Evolutionary conservation across 2,888 invertebrate genomes (phyloP).

Genomic region (Pilophorus perplexus): DNA sequence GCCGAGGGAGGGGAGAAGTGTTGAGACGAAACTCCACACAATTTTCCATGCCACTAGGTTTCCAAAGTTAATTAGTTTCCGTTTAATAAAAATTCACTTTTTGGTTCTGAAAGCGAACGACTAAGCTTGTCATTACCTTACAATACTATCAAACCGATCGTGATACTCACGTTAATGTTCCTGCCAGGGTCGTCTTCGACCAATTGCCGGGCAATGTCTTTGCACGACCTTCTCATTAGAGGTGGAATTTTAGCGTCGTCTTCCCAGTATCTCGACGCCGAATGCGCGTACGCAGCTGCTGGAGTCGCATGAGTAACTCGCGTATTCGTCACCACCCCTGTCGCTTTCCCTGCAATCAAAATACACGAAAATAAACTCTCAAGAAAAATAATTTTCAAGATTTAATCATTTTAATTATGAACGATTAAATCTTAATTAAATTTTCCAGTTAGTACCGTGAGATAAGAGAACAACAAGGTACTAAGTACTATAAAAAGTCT

Average conservation of each 20-base stretch:
- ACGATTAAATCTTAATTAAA: neutral
- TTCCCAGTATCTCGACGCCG: slow-evolving; percentile 75
- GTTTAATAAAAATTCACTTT: too few species aligned
- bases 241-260: slow-evolving; percentile 74
- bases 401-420: neutral
- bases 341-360: slow-evolving; percentile 63
- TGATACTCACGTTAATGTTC: slow-evolving; percentile 66
- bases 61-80: too few species aligned
- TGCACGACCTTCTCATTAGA: slow-evolving; percentile 67
- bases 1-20: too few species aligned
- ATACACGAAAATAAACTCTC: too few species aligned
- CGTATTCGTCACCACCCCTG: slow-evolving; percentile 78
- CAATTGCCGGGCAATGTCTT: slow-evolving; percentile 74
- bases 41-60: too few species aligned
- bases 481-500: too few species aligned
- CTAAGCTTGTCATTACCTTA: too few species aligned
- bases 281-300: slow-evolving; percentile 72
- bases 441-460: too few species aligned
- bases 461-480: too few species aligned
- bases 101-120: too few species aligned
- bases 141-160: too few species aligned
- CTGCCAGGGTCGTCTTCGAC: slow-evolving; percentile 74
- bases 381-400: neutral
- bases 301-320: slow-evolving; percentile 78
- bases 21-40: too few species aligned